Base-by-base conservation (phyloP, 2,797 vertebrate genomes). In the Syngnathus acus region DNA sequence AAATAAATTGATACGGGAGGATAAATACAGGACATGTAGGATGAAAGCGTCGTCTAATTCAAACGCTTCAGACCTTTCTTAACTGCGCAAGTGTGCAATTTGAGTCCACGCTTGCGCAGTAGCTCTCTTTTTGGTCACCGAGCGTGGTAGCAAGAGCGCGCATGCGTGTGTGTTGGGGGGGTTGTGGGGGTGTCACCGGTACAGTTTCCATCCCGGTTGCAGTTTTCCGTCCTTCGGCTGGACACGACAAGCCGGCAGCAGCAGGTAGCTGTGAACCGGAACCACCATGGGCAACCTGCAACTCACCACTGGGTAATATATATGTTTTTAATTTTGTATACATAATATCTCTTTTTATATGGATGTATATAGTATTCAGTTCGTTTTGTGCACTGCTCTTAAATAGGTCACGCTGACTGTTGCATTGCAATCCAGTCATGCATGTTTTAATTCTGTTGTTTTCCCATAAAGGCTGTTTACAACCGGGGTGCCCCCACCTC, bases 381-480 rank as follows among this genome's bases (percentile, higher is more conserved):
- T 62, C 17, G 9, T 17, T 64, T 26, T n/a, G 19, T 19, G 47
- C 19, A 13, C 19, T 5, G 19, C 6, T 23, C 4, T 23, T 13
- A 66, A 57, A 47, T 66, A 58, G 65, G 65, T 57, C 65, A 57
- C 8, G 48, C 9, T 16, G 64, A 23, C 19, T 64, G 43, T 16
- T 38, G 16, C 62, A 37, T n/a, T 23, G 11, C 45, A 26, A 23
- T 54, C 53, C 11, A 19, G 62, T 26, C 23, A 32, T 64, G 43
- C n/a, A 26, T 17, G 47, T 64, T 51, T n/a, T 21, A 37, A 55
- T 57, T 10, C 19, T 45, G 5, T 48, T 32, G 6, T 47, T 39
- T 50, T 32, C 0, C 16, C 7, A 32, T 37, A 9, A 64, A 83
- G 80, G 40, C 26, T 81, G 62, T 81, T 72, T 68, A 65, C 65